Evolutionary conservation across 2,797 vertebrate species (phyloP).

Genomic region (Eulemur mongoz): DNA sequence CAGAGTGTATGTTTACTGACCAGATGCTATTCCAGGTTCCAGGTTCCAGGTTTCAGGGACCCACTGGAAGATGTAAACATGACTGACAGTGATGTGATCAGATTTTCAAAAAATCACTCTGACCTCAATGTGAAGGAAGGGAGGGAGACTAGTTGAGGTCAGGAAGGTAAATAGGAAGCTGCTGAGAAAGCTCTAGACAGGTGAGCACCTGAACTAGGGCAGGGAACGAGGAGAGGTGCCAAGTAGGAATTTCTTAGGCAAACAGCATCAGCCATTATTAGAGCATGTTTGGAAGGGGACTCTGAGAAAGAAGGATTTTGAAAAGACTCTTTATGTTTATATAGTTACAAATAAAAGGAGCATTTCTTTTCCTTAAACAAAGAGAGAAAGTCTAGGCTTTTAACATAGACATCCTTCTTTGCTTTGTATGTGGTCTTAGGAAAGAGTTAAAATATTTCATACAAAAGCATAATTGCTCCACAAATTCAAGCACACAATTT

Average conservation of each 20-base stretch:
- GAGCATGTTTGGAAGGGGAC: neutral
- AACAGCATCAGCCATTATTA: neutral
- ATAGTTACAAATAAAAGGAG: neutral
- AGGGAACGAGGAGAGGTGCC: neutral
- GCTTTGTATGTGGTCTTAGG: neutral
- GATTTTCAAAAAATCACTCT: neutral
- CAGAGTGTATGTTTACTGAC: neutral
- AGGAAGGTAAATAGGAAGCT: neutral
- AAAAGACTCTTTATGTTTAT: neutral
- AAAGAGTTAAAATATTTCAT: conserved; percentile 11
- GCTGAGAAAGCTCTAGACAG: neutral
- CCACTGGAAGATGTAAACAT: neutral
- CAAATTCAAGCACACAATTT: conserved; percentile 6
- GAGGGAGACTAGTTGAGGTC: neutral
- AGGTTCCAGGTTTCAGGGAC: neutral
- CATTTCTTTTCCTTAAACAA: neutral
- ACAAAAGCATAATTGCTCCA: neutral
- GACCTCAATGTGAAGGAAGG: neutral
- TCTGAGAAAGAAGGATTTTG: neutral
- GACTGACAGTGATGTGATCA: neutral
- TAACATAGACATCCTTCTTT: neutral
- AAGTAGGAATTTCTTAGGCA: neutral
- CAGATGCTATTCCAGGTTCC: neutral
- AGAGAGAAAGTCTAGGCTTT: neutral
- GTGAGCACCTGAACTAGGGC: neutral